Conservation (phyloP, 2,797 vertebrate species). For the Vespertilio murinus region DNA sequence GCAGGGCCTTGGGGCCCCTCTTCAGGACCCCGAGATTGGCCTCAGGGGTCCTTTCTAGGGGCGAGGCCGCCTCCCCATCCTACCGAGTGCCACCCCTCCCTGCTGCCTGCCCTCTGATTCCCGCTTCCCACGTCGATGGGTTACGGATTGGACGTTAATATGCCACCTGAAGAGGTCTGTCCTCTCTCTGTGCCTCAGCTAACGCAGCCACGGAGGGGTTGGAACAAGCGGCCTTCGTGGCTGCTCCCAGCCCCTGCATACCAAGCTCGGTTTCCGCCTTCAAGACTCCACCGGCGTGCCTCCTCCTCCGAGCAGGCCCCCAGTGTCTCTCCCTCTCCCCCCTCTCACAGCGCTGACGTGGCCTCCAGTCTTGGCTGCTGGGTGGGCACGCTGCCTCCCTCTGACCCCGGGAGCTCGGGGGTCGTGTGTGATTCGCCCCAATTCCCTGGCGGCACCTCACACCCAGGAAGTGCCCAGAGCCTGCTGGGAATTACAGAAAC, state of each 20-base stretch:
- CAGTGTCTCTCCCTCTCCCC: background rate
- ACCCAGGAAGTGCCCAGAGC: background rate
- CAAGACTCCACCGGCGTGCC: background rate
- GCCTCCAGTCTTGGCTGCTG: background rate
- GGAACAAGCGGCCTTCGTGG: too few species aligned
- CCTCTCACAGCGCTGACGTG: background rate
- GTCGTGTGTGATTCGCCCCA: background rate
- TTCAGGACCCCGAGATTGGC: background rate
- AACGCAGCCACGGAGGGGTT: background rate
- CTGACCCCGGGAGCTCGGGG: background rate
- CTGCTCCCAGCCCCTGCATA: background rate
- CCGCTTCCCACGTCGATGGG: background rate
- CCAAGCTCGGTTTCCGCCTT: background rate
- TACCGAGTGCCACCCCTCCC: background rate
- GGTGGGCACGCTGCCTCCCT: background rate
- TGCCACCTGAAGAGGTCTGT: background rate
- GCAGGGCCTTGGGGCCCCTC: too few species aligned
- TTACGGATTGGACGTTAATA: background rate
- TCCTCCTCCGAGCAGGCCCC: background rate
- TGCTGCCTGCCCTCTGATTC: background rate
- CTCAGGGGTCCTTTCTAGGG: background rate
- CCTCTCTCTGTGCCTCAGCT: background rate
- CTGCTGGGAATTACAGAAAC: background rate
- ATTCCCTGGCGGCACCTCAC: background rate
- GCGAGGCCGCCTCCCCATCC: too few species aligned